phyloP scores from a whole-genome alignment of 1,140 invertebrate genomes.

The Papilio polyxenes region DNA sequence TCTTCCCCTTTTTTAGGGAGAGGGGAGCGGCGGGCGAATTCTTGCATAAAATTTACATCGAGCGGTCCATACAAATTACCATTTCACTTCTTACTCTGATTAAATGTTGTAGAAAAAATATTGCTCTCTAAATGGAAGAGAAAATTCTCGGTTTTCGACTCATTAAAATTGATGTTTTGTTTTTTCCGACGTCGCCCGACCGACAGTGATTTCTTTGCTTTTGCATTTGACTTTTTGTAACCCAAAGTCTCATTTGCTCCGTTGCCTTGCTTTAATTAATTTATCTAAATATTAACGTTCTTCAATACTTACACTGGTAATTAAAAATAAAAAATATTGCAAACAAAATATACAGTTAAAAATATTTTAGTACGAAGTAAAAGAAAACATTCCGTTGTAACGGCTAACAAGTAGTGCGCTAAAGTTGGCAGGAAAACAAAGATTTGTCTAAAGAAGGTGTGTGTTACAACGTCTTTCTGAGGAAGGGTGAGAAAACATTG shows the following conservation, averaged over 20 bases:
- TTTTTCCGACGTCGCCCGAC: slow-evolving; percentile 55
- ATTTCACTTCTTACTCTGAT: slow-evolving; percentile 80
- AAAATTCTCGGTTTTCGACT: slow-evolving; percentile 78
- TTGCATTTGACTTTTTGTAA: slow-evolving; percentile 57
- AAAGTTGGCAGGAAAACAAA: slow-evolving; percentile 64
- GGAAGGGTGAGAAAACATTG: slow-evolving; percentile 71
- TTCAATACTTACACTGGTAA: slow-evolving; percentile 39
- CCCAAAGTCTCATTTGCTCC: slow-evolving; percentile 44
- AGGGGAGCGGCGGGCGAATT: slow-evolving; percentile 71
- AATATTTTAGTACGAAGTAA: slow-evolving; percentile 35
- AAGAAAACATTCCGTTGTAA: slow-evolving; percentile 44
- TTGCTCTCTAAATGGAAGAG: slow-evolving; percentile 78
- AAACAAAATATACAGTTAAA: slow-evolving; percentile 1
- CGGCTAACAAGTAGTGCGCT: slow-evolving; percentile 52
- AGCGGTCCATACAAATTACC: slow-evolving; percentile 80
- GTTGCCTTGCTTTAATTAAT: slow-evolving; percentile 54
- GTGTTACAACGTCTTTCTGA: slow-evolving; percentile 67
- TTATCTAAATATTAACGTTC: slow-evolving; percentile 44
- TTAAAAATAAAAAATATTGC: background rate
- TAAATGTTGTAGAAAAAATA: slow-evolving; percentile 81
- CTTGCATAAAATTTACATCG: slow-evolving; percentile 81
- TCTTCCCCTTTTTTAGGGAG: slow-evolving; percentile 76
- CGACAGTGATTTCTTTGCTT: slow-evolving; percentile 61
- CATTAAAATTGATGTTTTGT: slow-evolving; percentile 79
- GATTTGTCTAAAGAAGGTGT: slow-evolving; percentile 72